Base-by-base conservation (phyloP, 2,797 vertebrate species). In the Mycteria americana region DNA sequence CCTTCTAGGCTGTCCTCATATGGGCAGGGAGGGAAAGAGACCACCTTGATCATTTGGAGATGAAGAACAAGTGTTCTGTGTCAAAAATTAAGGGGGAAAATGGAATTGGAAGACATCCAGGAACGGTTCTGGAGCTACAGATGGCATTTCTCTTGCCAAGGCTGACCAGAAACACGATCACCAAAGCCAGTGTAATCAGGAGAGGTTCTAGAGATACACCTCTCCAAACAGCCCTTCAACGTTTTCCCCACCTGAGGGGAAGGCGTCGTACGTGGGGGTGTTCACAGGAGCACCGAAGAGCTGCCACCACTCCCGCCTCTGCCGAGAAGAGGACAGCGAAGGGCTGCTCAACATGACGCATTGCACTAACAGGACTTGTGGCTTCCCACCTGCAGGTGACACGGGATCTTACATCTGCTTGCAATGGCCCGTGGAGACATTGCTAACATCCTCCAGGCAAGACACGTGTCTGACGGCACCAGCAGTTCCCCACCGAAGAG, bases 331-430 rank as follows among this genome's bases (percentile, higher is more conserved):
- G 14, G 60, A 31, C 8, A 22, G 45, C 1, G 1, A 67, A 79
- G 22, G n/a, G 30, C 41, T 0, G 0, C 45, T 24, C 67, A 28
- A 9, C 25, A 7, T 7, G 45, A 31, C 1, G 1, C 7, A 1
- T 16, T 57, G 43, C 10, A 4, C 27, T 56, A 25, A n/a, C 14
- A 41, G 62, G 31, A 50, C 64, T 8, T 35, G 70, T 70, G 90
- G 25, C 39, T 70, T 70, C 84, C 82, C 45, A 46, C 39, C 64
- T 35, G 45, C 21, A 33, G 64, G 31, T 54, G 72, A 53, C 46
- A 54, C 3, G 1, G 33, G 13, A 28, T 30, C 65, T 65, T 53
- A n/a, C n/a, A 33, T 48, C 60, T 62, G 41, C 69, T 67, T 28
- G 18, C n/a, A 28, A 17, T 1, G 2, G 31, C 54, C 54, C 3